These are phyloP conservation scores for Cebus imitator DNA, from an alignment of 2,113 vertebrate species.

Conservation along the genomic window DNA sequence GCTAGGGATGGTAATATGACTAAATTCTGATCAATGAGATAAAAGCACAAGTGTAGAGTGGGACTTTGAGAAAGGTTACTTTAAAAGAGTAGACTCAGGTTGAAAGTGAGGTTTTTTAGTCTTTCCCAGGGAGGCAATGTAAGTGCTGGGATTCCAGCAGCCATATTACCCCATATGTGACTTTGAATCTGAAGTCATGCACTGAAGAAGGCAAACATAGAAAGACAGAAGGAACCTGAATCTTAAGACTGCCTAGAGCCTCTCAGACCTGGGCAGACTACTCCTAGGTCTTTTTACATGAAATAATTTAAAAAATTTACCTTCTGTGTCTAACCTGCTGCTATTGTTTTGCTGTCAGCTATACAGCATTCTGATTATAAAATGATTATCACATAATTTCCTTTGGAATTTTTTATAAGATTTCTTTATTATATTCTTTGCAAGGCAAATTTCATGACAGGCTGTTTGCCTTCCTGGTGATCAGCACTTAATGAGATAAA, in stretches of 20 bases:
- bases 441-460: slow-evolving; percentile 68
- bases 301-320: neutral
- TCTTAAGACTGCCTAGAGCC: neutral
- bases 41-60: neutral
- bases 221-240: neutral
- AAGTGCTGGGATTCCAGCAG: neutral
- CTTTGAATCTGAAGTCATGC: neutral
- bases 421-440: slow-evolving; percentile 61
- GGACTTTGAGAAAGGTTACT: neutral
- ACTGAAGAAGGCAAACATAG: neutral
- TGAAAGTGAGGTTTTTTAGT: neutral
- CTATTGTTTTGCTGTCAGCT: neutral
- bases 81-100: neutral
- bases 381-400: neutral
- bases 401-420: slow-evolving; percentile 9
- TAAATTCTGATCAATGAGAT: neutral
- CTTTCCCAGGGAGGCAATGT: neutral
- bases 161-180: neutral
- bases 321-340: neutral
- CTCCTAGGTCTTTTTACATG: neutral
- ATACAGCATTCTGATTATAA: neutral
- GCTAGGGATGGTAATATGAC: neutral
- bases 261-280: neutral
- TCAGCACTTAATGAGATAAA: slow-evolving; percentile 69
- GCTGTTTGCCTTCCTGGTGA: slow-evolving; percentile 58